Evolutionary conservation across 2,888 invertebrate species (phyloP).

Genomic region (Dione vanillae): DNA sequence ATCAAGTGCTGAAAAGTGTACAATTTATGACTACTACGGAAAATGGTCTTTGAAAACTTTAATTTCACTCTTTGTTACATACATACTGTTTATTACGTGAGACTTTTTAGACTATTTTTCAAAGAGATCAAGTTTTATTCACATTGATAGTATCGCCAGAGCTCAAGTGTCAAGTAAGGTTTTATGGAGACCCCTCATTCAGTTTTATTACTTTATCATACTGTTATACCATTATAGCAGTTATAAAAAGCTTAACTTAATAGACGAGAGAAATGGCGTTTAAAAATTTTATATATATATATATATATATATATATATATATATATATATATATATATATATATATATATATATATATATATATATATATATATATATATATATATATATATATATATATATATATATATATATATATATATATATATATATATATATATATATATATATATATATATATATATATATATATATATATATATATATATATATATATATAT

Average conservation of each 20-base stretch:
- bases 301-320: no score
- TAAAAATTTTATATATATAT: background rate
- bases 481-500: no score
- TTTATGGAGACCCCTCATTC: conserved; percentile 42
- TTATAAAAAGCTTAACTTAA: conserved; percentile 43
- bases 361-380: no score
- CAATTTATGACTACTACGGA: background rate
- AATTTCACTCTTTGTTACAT: background rate
- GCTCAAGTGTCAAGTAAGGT: conserved; percentile 41
- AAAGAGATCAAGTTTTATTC: conserved; percentile 6
- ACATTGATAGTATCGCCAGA: conserved; percentile 27
- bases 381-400: no score
- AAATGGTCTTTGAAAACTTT: no score
- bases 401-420: no score
- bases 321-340: no score
- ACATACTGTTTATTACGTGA: conserved; percentile 1
- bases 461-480: no score
- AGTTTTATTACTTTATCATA: conserved; percentile 42
- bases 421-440: no score
- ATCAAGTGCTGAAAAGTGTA: background rate
- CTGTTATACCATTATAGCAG: conserved; percentile 36
- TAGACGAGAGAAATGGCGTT: conserved; percentile 1
- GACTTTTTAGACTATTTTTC: background rate
- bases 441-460: no score
- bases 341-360: no score